Conservation (phyloP, 1,140 invertebrate genomes). For the Eurosta solidaginis region DNA sequence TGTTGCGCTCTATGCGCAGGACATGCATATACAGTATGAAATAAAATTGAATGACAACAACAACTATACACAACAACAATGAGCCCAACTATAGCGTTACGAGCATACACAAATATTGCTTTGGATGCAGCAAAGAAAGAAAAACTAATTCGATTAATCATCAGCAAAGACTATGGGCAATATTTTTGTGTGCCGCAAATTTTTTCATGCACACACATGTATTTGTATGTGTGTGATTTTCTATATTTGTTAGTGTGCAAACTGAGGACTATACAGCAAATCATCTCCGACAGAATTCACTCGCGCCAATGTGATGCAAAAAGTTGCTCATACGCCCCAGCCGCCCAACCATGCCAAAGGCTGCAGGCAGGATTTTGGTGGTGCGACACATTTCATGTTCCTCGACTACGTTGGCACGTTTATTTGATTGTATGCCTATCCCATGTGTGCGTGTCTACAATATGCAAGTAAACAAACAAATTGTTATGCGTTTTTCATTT, state of each 20-base stretch:
- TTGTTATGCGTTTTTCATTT: conserved; percentile 24
- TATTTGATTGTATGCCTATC: not conserved
- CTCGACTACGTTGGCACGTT: not conserved
- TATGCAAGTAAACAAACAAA: conserved; percentile 4
- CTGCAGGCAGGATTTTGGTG: not conserved
- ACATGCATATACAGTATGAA: conserved; percentile 17
- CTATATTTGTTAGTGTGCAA: not conserved
- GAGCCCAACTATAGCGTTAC: not conserved
- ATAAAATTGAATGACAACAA: not conserved
- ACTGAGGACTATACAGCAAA: not conserved
- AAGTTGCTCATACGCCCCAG: not conserved
- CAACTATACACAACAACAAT: not conserved
- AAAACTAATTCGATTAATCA: conserved; percentile 29
- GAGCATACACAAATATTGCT: not conserved
- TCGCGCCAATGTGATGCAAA: conserved; percentile 7
- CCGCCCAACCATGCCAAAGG: not conserved
- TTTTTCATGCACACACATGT: not conserved
- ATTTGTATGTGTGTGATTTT: not conserved
- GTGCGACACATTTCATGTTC: conserved; percentile 7
- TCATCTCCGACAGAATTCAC: conserved; percentile 13
- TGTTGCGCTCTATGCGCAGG: conserved; percentile 19
- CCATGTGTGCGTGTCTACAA: not conserved
- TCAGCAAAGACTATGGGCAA: conserved; percentile 13
- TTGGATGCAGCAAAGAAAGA: conserved; percentile 28
- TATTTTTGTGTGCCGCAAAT: not conserved